phyloP scores from a whole-genome alignment of 2,797 vertebrate genomes.

The Rhabdomys pumilio region DNA sequence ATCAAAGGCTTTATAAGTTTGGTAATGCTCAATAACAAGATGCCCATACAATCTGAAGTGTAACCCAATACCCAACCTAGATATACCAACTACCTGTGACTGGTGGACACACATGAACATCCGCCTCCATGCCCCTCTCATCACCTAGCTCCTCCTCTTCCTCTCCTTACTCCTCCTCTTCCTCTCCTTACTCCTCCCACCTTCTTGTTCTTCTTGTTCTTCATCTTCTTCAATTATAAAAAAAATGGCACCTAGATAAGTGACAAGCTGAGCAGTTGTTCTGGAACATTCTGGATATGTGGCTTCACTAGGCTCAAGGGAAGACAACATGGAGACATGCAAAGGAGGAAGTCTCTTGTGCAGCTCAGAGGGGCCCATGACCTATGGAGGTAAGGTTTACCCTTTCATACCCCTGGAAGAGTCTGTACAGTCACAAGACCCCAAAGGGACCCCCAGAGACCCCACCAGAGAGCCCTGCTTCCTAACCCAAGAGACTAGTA shows the following conservation, averaged over 20 bases:
- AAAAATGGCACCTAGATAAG: not conserved
- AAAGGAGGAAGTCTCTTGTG: not conserved
- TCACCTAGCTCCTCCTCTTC: too few relatives aligned
- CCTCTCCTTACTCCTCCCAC: too few relatives aligned
- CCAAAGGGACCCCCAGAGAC: not conserved
- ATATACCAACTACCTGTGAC: too few relatives aligned
- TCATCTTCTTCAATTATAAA: not conserved
- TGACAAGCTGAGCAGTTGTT: not conserved
- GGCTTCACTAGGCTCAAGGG: not conserved
- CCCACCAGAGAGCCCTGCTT: not conserved
- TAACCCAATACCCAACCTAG: too few relatives aligned
- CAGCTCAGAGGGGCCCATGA: not conserved
- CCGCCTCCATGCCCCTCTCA: too few relatives aligned
- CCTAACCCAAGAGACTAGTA: not conserved
- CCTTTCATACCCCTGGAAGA: not conserved
- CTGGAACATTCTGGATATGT: not conserved
- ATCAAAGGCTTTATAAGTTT: too few relatives aligned
- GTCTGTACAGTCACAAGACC: not conserved
- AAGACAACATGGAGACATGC: not conserved
- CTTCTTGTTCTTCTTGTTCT: too few relatives aligned
- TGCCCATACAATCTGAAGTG: too few relatives aligned
- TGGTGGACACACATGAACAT: too few relatives aligned
- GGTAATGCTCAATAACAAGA: too few relatives aligned
- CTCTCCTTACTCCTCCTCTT: too few relatives aligned
- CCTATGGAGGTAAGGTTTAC: not conserved